phyloP scores from a whole-genome alignment of 2,888 invertebrate genomes.

The Agrotis exclamationis region DNA sequence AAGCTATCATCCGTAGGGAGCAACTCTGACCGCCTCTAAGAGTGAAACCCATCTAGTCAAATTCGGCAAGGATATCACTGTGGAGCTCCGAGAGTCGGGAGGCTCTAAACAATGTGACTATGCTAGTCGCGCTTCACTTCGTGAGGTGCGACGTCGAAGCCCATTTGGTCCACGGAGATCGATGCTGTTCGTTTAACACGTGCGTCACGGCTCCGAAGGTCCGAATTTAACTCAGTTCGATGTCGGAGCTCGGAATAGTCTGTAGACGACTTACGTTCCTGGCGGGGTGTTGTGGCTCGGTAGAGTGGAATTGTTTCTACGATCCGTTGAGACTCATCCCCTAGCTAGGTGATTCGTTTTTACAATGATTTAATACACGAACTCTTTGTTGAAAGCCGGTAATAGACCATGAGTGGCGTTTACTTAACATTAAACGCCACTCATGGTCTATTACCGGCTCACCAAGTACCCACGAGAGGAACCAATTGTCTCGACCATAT shows the following conservation, averaged over 20 bases:
- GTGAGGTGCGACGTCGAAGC: constrained; percentile 80
- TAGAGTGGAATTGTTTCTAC: constrained; percentile 78
- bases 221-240: constrained; percentile 78
- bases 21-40: constrained; percentile 85
- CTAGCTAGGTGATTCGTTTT: constrained; percentile 71
- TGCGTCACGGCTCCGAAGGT: constrained; percentile 68
- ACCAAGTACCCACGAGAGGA: no score
- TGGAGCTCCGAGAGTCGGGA: constrained; percentile 84
- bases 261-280: constrained; percentile 92
- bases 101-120: constrained; percentile 87
- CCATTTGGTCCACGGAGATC: constrained; percentile 77
- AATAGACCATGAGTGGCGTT: no score
- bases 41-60: constrained; percentile 91
- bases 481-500: no score
- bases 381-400: not conserved
- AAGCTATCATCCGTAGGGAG: constrained; percentile 90
- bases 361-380: constrained; percentile 34
- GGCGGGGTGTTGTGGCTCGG: constrained; percentile 86
- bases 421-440: no score
- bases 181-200: constrained; percentile 65
- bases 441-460: no score
- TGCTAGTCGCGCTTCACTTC: constrained; percentile 74
- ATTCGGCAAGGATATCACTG: constrained; percentile 83
- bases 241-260: constrained; percentile 91
- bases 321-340: constrained; percentile 92